Base-by-base conservation (phyloP, 2,113 vertebrate species). In the Seriola aureovittata region DNA sequence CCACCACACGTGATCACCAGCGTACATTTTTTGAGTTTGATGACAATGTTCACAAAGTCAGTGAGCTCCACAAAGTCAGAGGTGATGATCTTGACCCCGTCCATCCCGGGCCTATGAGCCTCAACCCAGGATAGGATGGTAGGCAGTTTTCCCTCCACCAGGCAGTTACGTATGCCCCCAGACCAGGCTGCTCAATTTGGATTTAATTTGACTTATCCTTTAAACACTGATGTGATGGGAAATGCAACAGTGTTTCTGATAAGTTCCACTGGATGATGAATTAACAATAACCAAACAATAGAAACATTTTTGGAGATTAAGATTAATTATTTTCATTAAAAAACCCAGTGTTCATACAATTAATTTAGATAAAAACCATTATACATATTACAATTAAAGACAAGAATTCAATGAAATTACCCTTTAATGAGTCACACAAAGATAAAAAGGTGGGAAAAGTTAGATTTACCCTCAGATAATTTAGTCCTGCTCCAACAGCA, bases 51-150 rank as follows among this genome's bases (percentile, higher is more conserved):
- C 90, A 97, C 97, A 91, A 99, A 99, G 93, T 99, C 98, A 50
- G 97, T 96, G 88, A 99, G 96, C 64, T 99, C 98, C 92, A 99
- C 97, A 63, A 99, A 99, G 94, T 99, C 98, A 4, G 97, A 99
- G 0, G 98, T 99, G 93, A 99, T 98, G 92, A 99, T 99, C 93
- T 99, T 99, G 85, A 99, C 96, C 4, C 98, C 97, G 80, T 93
- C 95, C 71, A 91, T 69, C 13, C 98, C 98, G 0, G 98, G 98
- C 80, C 94, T 98, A 93, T 99, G 98, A n/a, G 89, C 91, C 90
- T 97, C 96, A 79, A 99, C 97, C 98, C 98, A 99, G 11, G 96
- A 96, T 90, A 99, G 95, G 87, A 99, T 99, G 87, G 95, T 93
- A 50, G 98, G 98, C 81, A 99, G 95, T 82, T 99, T 99, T 92